phyloP scores from a whole-genome alignment of 2,797 vertebrate genomes.

The Crocidura indochinensis region DNA sequence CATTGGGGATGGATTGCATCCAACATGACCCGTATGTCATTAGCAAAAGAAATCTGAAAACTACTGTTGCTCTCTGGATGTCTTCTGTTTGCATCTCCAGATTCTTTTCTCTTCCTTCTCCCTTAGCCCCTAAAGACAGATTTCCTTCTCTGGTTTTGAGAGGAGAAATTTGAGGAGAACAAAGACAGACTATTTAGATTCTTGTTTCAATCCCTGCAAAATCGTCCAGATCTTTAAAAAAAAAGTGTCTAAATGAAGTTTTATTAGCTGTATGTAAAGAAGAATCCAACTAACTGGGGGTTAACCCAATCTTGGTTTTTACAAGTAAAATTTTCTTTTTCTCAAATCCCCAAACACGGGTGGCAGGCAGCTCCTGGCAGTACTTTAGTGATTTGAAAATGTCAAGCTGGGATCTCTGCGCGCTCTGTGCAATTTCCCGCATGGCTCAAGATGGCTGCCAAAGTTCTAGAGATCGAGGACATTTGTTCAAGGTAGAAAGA shows the following conservation, averaged over 20 bases:
- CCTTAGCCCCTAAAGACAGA: neutral
- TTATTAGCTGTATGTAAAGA: conserved; percentile 19
- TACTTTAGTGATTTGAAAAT: conserved; percentile 27
- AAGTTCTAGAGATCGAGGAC: conserved; percentile 29
- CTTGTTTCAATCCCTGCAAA: conserved; percentile 2
- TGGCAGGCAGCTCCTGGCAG: neutral
- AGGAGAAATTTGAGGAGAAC: neutral
- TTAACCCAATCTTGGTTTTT: neutral
- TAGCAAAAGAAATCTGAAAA: neutral
- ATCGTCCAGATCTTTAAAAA: conserved; percentile 10
- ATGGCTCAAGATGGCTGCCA: conserved; percentile 30
- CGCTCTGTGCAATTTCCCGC: neutral
- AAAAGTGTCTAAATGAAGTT: conserved; percentile 41
- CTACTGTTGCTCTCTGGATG: neutral
- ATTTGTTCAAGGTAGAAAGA: conserved; percentile 34
- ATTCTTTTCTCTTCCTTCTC: neutral
- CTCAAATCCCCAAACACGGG: conserved; percentile 18
- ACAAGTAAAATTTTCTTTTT: conserved; percentile 38
- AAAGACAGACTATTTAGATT: neutral
- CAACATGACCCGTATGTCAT: neutral
- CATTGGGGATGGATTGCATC: neutral
- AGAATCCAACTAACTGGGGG: neutral
- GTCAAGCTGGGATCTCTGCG: neutral
- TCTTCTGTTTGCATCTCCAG: neutral
- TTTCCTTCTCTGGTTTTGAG: neutral